phyloP scores from a whole-genome alignment of 2,888 invertebrate species.

The Nomada ferruginata region DNA sequence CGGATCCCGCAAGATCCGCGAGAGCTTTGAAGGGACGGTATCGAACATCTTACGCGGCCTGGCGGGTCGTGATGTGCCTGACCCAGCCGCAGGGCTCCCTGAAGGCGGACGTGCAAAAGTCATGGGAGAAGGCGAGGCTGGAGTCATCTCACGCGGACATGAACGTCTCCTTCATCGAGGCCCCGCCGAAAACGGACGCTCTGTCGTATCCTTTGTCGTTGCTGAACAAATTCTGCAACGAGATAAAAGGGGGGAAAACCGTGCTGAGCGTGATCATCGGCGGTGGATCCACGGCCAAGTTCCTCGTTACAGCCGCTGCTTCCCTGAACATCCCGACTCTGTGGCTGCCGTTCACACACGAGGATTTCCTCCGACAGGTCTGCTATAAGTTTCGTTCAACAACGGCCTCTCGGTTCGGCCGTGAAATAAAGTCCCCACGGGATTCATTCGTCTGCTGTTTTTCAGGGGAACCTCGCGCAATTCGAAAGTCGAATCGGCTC shows the following conservation, averaged over 20 bases:
- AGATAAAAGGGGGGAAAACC: conserved; percentile 79
- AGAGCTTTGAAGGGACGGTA: conserved; percentile 74
- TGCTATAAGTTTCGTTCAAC: conserved; percentile 13
- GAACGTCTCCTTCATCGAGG: conserved; percentile 81
- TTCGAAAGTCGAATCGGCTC: conserved; percentile 81
- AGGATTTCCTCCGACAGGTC: conserved; percentile 82
- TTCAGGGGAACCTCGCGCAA: conserved; percentile 78
- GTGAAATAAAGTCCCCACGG: neutral
- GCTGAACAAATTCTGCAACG: conserved; percentile 80
- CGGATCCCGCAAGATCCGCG: conserved; percentile 72
- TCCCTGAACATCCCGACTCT: conserved; percentile 80
- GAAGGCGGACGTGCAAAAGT: conserved; percentile 79
- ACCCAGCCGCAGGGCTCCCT: conserved; percentile 78
- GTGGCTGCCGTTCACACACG: conserved; percentile 82
- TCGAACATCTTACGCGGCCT: conserved; percentile 70
- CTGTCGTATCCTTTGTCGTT: conserved; percentile 77
- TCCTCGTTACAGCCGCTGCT: conserved; percentile 80
- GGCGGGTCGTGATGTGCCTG: conserved; percentile 81
- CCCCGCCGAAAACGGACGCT: conserved; percentile 74
- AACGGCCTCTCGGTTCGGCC: neutral
- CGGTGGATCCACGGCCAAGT: conserved; percentile 81
- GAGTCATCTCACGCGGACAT: conserved; percentile 79
- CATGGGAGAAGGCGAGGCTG: conserved; percentile 81
- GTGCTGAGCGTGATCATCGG: conserved; percentile 80
- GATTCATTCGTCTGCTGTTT: neutral